Evolutionary conservation across 2,113 vertebrate genomes (phyloP), one percentile per base, ranked within the genome.

Genomic region (Psophia crepitans): DNA sequence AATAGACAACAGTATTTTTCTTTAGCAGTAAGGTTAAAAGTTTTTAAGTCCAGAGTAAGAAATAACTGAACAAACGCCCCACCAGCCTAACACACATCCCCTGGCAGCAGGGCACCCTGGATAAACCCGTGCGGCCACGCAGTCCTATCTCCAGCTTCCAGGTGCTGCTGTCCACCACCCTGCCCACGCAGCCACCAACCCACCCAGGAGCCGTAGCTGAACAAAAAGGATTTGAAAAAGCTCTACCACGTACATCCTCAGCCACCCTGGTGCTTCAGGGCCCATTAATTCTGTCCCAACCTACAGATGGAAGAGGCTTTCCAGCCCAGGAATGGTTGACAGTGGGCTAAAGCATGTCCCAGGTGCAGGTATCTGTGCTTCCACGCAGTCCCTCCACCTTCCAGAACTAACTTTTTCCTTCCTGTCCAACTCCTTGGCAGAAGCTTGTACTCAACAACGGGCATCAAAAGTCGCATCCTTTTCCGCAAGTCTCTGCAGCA

Each of bases 1-100:
- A 98, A 99, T 97, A 98, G 98, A 99, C 99, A 99, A 99, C 99
- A 98, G 98, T 97, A 98, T 99, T 99, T 99, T 98, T 98, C 98
- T 99, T 98, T 98, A 98, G 97, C 85, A 95, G 75, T 97, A 97
- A 81, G 97, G 97, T 98, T 97, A 98, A 98, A 98, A 98, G 97
- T 96, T 94, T 96, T 96, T 94, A 90, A 97, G 97, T 90, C 98
- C 96, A 69, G 96, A 84, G 76, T 69, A 85, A 96, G 95, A 98
- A 97, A 91, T 82, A 95, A 96, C 83, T 88, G 94, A 95, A 93
- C 81, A 97, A 98, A 97, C 89, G 84, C 86, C 89, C 89, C 94
- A 89, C 37, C 30, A 96, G 96, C 37, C 41, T 32, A 60, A 46
- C 1, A 4, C 49, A 7, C 24, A 53, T 58, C 53, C 78, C n/a